Base-by-base conservation (phyloP, 1,140 invertebrate genomes). In the Zaprionus kolodkinae region DNA sequence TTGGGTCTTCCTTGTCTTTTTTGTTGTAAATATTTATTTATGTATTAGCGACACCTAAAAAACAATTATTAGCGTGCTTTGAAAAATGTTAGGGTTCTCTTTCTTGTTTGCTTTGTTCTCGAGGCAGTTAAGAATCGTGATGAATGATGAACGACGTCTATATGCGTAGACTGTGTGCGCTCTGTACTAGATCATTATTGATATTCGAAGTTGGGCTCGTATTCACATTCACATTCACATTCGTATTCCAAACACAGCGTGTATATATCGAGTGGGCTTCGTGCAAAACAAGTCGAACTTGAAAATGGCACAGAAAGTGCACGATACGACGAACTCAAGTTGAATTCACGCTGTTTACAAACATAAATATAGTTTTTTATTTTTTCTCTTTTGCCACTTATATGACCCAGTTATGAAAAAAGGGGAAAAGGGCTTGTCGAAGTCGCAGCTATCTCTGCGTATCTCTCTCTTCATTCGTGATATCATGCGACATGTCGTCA, bases 401-500 rank as follows among this genome's bases (percentile, higher is more conserved):
- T 11, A 48, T 59, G 65, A 67, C 65, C 65, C 17, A 48, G 54
- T 57, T 33, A 38, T 21, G 25, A 33, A 56, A 33, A 56, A 66
- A 45, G 12, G 11, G 11, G 64, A 62, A 75, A 75, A 75, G 72
- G 72, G 72, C 60, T 75, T 70, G 72, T 17, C 72, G 11, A 15
- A 50, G 7, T 57, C 10, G 13, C n/a, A 35, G 33, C 55, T 67
- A 64, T 64, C 45, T 50, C 45, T 50, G 27, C 10, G 9, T 10
- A n/a, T 40, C 50, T 60, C 33, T 61, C 52, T 65, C 69, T 66
- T 62, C 21, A 61, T 70, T 75, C 56, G 62, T 85, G 80, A 84
- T 78, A 89, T 89, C 78, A 88, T 68, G 15, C 43, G 30, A 15
- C 35, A 67, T 78, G 73, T 54, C 45, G 67, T 62, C 75, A 84